Base-by-base conservation (phyloP, 2,888 invertebrate genomes). In the Chloroclysta siterata region DNA sequence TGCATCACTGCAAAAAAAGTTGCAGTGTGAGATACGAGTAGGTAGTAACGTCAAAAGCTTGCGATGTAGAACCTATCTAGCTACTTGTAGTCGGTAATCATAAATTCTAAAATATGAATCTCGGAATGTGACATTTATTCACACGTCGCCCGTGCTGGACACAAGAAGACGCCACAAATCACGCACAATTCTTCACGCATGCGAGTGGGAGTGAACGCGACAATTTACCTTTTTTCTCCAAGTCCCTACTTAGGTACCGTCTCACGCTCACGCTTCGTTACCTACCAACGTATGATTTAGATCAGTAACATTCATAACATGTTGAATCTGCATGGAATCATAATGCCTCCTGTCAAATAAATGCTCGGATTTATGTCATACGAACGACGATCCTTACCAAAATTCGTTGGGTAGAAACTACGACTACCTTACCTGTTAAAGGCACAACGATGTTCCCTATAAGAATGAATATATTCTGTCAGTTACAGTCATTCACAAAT, bases 221-320 rank as follows among this genome's bases (percentile, higher is more conserved):
- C 62, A 70, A 48, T 74, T 54, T 66, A 65, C 61, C 59, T 57
- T 67, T n/a, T 54, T 68, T 62, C 60, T 52, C 10, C 50, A 11
- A 39, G 36, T 11, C 36, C 10, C 11, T 39, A 3, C 36, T 39
- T 29, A 52, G 11, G 80, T 48, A 13, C 8, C 33, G 11, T 29
- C 83, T 83, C 82, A 81, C 75, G 76, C 73, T 71, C 79, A 82
- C 82, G 86, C 83, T 89, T 89, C 87, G 85, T 87, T 88, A 87
- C 84, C 83, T 39, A 80, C 81, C 87, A 86, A 88, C 36, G 83
- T 77, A 82, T 88, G 88, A 88, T 88, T 89, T 88, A 89, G 71
- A 75, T 78, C 53, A 44, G 78, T 75, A 39, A 60, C 80, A 77
- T 8, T 2, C 15, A 8, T 82, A 77, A 79, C 77, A 22, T 71